Conservation (phyloP, 2,888 invertebrate genomes). For the Synergus gifuensis region DNA sequence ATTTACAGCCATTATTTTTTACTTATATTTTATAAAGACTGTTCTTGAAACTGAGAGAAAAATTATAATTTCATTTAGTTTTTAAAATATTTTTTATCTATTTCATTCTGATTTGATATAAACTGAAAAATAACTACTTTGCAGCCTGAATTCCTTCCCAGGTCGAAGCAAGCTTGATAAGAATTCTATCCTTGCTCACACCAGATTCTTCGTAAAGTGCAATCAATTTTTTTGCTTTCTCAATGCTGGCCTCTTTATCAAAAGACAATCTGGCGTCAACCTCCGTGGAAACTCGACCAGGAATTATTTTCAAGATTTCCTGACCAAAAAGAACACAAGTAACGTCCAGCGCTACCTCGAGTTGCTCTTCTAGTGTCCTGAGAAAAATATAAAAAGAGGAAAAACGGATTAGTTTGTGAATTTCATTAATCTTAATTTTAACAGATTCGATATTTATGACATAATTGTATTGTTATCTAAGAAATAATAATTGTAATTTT, state of each 20-base stretch:
- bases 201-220: conserved; percentile 91
- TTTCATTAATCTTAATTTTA: conserved; percentile 7
- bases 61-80: background rate
- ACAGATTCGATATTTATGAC: background rate
- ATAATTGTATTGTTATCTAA: too few species aligned
- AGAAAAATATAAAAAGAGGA: conserved; percentile 55
- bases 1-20: background rate
- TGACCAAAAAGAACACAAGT: conserved; percentile 96
- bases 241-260: conserved; percentile 93
- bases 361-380: conserved; percentile 85
- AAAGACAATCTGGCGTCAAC: conserved; percentile 98
- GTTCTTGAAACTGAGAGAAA: background rate
- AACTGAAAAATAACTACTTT: conserved; percentile 81
- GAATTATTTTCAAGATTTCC: conserved; percentile 98
- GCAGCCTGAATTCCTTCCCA: conserved; percentile 99
- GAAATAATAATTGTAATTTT: conserved; percentile 2
- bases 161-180: conserved; percentile 98
- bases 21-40: background rate
- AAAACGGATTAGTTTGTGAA: background rate
- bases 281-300: conserved; percentile 97
- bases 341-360: conserved; percentile 93
- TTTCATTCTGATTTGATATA: background rate
- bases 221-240: conserved; percentile 93
- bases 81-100: background rate
- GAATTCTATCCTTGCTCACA: conserved; percentile 93